Percentiles rank a stretch among this genome's conserved stretches.
Conservation (phyloP, 2,797 vertebrate genomes). For the Falco berigora region DNA sequence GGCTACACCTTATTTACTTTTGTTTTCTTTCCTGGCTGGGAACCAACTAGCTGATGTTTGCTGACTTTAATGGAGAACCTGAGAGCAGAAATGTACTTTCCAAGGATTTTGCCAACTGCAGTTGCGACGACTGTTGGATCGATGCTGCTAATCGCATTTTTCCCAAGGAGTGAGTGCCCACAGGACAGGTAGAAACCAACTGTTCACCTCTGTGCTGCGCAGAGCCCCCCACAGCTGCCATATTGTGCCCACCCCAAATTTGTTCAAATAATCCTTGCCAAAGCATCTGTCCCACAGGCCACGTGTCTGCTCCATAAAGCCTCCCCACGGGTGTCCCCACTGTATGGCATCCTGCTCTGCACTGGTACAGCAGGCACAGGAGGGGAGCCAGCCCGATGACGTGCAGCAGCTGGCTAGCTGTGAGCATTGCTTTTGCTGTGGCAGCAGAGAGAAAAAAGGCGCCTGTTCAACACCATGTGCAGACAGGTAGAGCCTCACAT, state of each 20-base stretch:
- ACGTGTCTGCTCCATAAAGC: fast-evolving
- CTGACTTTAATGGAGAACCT: not conserved
- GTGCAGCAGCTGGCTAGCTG: no score
- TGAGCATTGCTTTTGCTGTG: not conserved
- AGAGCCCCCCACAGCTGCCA: not conserved
- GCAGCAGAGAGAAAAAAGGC: not conserved
- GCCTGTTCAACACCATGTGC: fast-evolving
- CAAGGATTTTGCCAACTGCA: not conserved
- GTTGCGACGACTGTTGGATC: fast-evolving
- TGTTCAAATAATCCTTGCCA: not conserved
- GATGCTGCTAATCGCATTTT: not conserved
- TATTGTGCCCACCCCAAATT: not conserved
- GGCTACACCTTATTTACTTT: not conserved
- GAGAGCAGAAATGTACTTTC: not conserved
- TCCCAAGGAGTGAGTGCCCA: not conserved
- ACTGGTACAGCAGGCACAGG: fast-evolving
- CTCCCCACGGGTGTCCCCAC: fast-evolving
- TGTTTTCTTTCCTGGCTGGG: not conserved
- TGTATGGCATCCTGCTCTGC: not conserved
- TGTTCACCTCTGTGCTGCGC: not conserved
- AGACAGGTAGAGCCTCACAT: not conserved
- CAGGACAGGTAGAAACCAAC: no score
- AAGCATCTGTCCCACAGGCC: not conserved
- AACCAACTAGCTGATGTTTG: not conserved
- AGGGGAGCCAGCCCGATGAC: not conserved